phyloP scores from a whole-genome alignment of 1,140 invertebrate species.

The Camponotus vicinus region DNA sequence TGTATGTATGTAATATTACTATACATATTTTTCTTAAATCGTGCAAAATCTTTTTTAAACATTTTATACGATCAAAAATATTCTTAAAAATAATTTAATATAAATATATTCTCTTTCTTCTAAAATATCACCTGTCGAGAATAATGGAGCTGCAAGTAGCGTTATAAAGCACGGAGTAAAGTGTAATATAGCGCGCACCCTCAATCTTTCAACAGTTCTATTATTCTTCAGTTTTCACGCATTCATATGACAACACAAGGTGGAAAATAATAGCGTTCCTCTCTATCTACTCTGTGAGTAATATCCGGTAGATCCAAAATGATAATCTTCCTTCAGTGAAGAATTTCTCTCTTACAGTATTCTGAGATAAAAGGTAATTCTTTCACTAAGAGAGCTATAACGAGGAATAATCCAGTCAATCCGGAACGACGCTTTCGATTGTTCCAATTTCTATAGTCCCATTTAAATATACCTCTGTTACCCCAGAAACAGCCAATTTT shows the following conservation, averaged over 20 bases:
- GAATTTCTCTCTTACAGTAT: background rate
- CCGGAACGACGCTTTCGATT: slow-evolving; percentile 27
- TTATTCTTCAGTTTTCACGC: slow-evolving; percentile 32
- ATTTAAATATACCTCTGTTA: slow-evolving; percentile 15
- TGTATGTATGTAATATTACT: no score
- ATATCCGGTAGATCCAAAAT: slow-evolving; percentile 44
- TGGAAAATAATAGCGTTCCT: background rate
- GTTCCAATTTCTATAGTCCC: slow-evolving; percentile 10
- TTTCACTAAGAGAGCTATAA: slow-evolving; percentile 14
- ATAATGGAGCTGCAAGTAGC: slow-evolving; percentile 14
- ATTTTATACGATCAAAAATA: background rate
- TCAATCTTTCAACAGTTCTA: slow-evolving; percentile 43
- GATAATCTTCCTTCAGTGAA: slow-evolving; percentile 45
- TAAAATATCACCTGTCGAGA: background rate
- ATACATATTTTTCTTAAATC: no score
- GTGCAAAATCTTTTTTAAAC: no score
- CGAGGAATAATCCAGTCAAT: slow-evolving; percentile 41
- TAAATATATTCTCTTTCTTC: background rate
- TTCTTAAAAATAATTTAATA: background rate
- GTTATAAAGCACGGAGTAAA: slow-evolving; percentile 10
- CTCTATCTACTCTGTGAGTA: slow-evolving; percentile 20
- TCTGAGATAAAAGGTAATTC: slow-evolving; percentile 38
- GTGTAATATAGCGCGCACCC: background rate
- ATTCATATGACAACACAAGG: slow-evolving; percentile 30
- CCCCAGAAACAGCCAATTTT: slow-evolving; percentile 4